These are phyloP conservation scores for Phaedon cochleariae DNA, from an alignment of 2,888 invertebrate species.

Conservation along the genomic window DNA sequence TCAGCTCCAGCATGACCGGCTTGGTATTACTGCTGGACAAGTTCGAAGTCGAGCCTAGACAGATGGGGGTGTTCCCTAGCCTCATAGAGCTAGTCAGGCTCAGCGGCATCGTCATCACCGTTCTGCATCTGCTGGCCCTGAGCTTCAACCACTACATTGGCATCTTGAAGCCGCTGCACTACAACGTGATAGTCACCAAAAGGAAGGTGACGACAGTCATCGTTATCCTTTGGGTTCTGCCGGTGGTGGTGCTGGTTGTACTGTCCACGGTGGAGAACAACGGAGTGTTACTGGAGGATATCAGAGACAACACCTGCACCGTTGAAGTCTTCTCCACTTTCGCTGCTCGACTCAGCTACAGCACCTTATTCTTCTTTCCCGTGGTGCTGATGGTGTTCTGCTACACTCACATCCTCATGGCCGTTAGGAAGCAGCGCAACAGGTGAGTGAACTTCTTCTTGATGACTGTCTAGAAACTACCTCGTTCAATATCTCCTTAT, in stretches of 20 bases:
- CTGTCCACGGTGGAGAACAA: conserved; percentile 65
- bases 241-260: conserved; percentile 50
- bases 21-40: conserved; percentile 39
- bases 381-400: conserved; percentile 68
- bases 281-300: conserved; percentile 58
- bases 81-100: conserved; percentile 64
- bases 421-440: conserved; percentile 66
- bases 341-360: conserved; percentile 64
- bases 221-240: conserved; percentile 67
- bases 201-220: conserved; percentile 64
- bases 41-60: conserved; percentile 14
- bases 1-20: conserved; percentile 65
- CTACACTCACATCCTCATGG: conserved; percentile 69
- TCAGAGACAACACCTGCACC: conserved; percentile 37
- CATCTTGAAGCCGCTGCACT: conserved; percentile 68
- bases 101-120: conserved; percentile 70
- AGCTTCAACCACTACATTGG: conserved; percentile 75
- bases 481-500: too few relatives aligned
- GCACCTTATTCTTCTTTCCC: conserved; percentile 67
- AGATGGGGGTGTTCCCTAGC: conserved; percentile 35
- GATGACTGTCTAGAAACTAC: too few relatives aligned
- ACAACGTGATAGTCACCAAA: conserved; percentile 68
- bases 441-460: too few relatives aligned
- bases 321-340: conserved; percentile 47
- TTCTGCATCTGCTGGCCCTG: conserved; percentile 69